These are phyloP conservation scores for Trichogramma dendrolimi DNA, from an alignment of 2,888 invertebrate genomes.

Conservation along the genomic window DNA sequence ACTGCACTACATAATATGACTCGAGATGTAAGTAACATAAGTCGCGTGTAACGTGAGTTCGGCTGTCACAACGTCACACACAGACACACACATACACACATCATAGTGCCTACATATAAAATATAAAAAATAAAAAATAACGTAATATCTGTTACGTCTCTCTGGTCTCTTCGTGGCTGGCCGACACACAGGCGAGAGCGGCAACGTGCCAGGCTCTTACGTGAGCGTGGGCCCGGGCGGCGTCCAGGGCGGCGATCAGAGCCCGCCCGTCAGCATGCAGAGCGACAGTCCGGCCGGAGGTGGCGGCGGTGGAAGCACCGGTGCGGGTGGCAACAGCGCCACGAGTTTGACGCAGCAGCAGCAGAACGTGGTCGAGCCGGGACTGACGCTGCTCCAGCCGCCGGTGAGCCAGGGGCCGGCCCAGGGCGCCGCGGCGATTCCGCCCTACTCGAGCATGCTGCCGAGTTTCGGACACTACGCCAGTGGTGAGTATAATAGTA, in stretches of 20 bases:
- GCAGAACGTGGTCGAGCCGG: slow-evolving; percentile 47
- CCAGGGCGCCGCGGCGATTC: slow-evolving; percentile 52
- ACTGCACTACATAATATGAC: too few relatives aligned
- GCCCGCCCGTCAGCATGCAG: slow-evolving; percentile 49
- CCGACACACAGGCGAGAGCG: slow-evolving; percentile 45
- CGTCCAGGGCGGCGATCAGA: slow-evolving; percentile 46
- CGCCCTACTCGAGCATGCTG: slow-evolving; percentile 62
- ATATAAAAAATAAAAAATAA: too few relatives aligned
- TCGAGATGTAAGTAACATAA: too few relatives aligned
- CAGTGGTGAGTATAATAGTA: slow-evolving; percentile 61
- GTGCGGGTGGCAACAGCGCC: slow-evolving; percentile 38
- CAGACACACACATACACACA: too few relatives aligned
- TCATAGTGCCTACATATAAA: too few relatives aligned
- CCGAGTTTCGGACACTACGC: slow-evolving; percentile 69
- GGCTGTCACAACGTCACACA: too few relatives aligned
- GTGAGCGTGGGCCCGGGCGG: slow-evolving; percentile 50
- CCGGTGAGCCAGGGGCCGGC: slow-evolving; percentile 54
- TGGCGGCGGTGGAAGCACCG: too few relatives aligned
- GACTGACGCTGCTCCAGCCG: slow-evolving; percentile 60
- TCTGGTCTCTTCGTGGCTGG: slow-evolving; percentile 39
- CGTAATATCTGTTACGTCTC: too few relatives aligned
- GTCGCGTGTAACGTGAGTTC: too few relatives aligned
- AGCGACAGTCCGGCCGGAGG: slow-evolving; percentile 38
- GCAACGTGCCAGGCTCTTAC: slow-evolving; percentile 50
- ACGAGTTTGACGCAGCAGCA: slow-evolving; percentile 50